Percentiles rank a stretch among this genome's conserved stretches.
Evolutionary conservation across 1,140 invertebrate species (phyloP).

Genomic region (Maconellicoccus hirsutus): DNA sequence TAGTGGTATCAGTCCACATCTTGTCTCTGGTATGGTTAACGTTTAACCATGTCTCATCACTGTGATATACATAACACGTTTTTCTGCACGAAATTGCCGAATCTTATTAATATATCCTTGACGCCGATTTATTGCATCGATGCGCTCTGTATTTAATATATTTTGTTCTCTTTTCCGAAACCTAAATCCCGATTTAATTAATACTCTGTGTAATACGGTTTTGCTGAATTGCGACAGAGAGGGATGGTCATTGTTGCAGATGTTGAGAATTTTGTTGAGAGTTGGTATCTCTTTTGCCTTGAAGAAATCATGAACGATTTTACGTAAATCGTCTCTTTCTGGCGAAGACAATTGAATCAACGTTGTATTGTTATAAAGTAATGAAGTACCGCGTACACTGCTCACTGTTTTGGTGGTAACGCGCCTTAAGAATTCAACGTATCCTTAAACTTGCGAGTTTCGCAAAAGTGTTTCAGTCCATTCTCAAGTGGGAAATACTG

Average conservation of each 20-base stretch:
- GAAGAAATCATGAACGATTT: conserved; percentile 14
- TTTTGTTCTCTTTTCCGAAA: neutral
- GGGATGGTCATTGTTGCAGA: neutral
- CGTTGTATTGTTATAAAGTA: too few species aligned
- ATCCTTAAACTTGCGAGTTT: too few species aligned
- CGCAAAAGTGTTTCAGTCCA: too few species aligned
- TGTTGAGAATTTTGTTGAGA: neutral
- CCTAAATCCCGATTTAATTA: neutral
- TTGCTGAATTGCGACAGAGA: neutral
- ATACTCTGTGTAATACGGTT: neutral
- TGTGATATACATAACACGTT: conserved; percentile 6
- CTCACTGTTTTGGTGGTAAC: too few species aligned
- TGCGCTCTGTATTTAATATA: neutral
- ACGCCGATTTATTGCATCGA: conserved; percentile 6
- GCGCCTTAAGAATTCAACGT: too few species aligned
- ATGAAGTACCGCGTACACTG: too few species aligned
- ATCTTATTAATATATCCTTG: neutral
- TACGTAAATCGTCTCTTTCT: neutral
- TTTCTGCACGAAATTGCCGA: neutral
- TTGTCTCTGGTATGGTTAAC: neutral
- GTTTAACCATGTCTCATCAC: conserved; percentile 17
- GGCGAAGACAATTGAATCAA: too few species aligned
- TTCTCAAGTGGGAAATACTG: too few species aligned
- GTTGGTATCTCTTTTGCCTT: neutral
- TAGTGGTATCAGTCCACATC: neutral